Evolutionary conservation across 2,888 invertebrate species (phyloP).

Genomic region (Drosophila bunnanda): DNA sequence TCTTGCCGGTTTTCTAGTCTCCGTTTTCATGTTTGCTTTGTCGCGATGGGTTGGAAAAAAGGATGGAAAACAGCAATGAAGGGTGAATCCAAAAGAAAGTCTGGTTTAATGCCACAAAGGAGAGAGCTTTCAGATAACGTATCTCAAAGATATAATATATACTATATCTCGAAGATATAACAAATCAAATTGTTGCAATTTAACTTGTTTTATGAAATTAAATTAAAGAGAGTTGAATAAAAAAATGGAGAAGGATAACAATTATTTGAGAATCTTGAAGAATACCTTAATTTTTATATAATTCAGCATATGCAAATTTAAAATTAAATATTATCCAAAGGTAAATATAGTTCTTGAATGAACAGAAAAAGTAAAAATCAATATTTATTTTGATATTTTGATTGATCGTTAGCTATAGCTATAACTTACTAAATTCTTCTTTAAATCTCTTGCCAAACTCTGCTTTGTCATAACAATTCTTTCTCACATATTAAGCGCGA

Average conservation of each 20-base stretch:
- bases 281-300: too few relatives aligned
- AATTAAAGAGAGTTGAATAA: too few relatives aligned
- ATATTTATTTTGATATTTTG: too few relatives aligned
- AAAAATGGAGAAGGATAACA: too few relatives aligned
- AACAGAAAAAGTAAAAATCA: too few relatives aligned
- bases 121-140: slow-evolving; percentile 1
- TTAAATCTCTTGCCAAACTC: not conserved
- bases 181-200: not conserved
- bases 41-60: slow-evolving; percentile 20
- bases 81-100: slow-evolving; percentile 22
- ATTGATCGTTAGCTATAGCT: not conserved
- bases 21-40: slow-evolving; percentile 72
- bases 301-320: too few relatives aligned
- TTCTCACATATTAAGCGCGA: slow-evolving; percentile 37
- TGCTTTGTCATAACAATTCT: not conserved
- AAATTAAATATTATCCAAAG: too few relatives aligned
- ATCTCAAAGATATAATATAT: slow-evolving; percentile 4
- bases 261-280: too few relatives aligned
- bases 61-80: not conserved
- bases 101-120: slow-evolving; percentile 2
- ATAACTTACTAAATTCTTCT: not conserved
- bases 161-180: too few relatives aligned
- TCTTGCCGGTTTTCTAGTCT: slow-evolving; percentile 73
- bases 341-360: too few relatives aligned
- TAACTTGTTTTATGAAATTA: too few relatives aligned